Percentiles rank a stretch among this genome's conserved stretches.
These are phyloP conservation scores for Heteromurus nitidus DNA, from an alignment of 2,888 invertebrate genomes.

Conservation along the genomic window DNA sequence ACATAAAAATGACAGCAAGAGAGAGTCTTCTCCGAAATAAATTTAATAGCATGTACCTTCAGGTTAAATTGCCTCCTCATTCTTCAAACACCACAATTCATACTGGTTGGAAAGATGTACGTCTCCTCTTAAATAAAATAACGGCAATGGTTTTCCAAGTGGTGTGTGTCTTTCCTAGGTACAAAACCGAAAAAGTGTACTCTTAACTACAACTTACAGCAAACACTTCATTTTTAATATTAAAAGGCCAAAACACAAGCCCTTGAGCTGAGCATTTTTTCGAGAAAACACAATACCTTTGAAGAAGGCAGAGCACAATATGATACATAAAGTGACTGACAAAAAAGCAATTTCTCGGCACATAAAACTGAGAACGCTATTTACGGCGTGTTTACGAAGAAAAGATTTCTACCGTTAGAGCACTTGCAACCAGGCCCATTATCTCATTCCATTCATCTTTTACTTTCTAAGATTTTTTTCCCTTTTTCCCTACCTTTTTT, in stretches of 20 bases:
- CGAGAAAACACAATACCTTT: background rate
- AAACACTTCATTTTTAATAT: conserved; percentile 21
- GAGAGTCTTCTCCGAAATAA: no score
- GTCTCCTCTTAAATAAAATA: no score
- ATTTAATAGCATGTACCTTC: no score
- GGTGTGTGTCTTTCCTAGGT: no score
- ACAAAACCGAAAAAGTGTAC: no score
- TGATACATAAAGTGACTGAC: conserved; percentile 12
- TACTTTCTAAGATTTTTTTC: conserved; percentile 35
- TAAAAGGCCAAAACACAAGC: conserved; percentile 8
- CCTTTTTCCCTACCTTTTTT: conserved; percentile 23
- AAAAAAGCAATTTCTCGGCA: conserved; percentile 50
- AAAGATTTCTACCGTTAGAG: conserved; percentile 8
- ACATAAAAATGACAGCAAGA: no score
- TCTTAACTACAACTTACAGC: background rate
- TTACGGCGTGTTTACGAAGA: conserved; percentile 32
- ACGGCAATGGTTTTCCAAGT: no score
- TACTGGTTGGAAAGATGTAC: no score
- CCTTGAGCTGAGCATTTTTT: background rate
- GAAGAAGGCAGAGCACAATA: background rate
- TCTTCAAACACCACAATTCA: no score
- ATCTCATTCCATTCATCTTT: conserved; percentile 50
- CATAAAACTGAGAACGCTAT: conserved; percentile 37
- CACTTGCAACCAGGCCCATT: conserved; percentile 35
- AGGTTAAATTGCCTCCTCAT: no score